Base-by-base conservation (phyloP, 2,113 vertebrate genomes). In the Platichthys flesus region DNA sequence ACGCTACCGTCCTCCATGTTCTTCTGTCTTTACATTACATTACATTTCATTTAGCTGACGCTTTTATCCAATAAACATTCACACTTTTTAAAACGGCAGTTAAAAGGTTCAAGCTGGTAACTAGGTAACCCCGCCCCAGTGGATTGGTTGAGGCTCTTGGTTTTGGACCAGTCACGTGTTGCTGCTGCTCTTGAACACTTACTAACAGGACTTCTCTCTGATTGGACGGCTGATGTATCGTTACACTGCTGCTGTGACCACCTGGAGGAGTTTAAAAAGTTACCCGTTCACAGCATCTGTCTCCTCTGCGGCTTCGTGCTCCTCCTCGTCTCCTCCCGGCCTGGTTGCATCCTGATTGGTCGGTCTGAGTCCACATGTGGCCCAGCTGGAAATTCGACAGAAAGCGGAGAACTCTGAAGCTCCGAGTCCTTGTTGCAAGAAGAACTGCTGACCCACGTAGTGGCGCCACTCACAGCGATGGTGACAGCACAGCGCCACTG, bases 331-430 rank as follows among this genome's bases (percentile, higher is more conserved):
- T n/a, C 51, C 51, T 20, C 51, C 20, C 20, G 0, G 18, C 3
- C n/a, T 20, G 20, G 51, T 10, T 72, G 0, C 86, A 66, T 62
- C 35, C 88, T 73, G 76, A 54, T 76, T 77, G 76, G 57, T 37
- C 31, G 64, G 66, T 69, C 74, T 86, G 26, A 95, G 92, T 37
- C 97, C 97, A 87, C 98, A 99, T 0, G 98, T 99, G 1, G 97
- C 98, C 98, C 98, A 99, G 76, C 98, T 98, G 67, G 96, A 97
- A 97, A 99, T 97, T 69, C 98, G 95, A 82, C 96, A 96, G 91
- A 97, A 97, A 62, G 95, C 95, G 10, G 94, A 82, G 76, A 99
- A 99, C 87, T 99, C 96, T 1, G 42, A 57, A 0, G 93, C 88
- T 4, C 96, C 96, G 5, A 99, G 95, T 79, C 97, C 98, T 56